Conservation (phyloP, 2,888 invertebrate species). For the Lottia scabra region DNA sequence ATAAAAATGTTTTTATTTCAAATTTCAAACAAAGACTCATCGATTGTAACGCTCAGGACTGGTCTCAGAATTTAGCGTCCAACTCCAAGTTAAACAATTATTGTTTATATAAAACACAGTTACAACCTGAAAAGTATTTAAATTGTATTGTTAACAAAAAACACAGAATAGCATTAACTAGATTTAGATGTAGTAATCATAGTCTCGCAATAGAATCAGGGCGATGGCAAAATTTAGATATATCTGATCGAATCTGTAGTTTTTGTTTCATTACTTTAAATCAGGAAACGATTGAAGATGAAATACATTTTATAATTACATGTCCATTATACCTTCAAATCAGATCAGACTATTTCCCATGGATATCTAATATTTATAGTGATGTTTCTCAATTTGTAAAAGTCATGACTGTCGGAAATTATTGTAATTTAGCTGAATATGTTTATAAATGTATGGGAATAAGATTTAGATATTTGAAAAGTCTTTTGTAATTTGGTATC, state of each 20-base stretch:
- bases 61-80: neutral
- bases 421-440: neutral
- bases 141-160: neutral
- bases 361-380: neutral
- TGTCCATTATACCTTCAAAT: neutral
- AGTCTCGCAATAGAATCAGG: neutral
- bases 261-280: neutral
- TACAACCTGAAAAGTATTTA: constrained; percentile 1
- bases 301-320: neutral
- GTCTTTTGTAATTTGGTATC: neutral
- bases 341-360: neutral
- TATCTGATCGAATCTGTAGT: neutral
- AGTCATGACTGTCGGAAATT: too few species aligned
- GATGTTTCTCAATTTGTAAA: too few species aligned
- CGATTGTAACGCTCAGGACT: constrained; percentile 3
- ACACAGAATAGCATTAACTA: neutral
- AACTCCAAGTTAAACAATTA: neutral
- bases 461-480: neutral
- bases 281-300: neutral
- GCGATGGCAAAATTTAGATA: neutral
- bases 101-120: neutral
- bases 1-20: constrained; percentile 9
- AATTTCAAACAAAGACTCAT: constrained; percentile 8
- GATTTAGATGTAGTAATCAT: neutral
- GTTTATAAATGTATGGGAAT: neutral